Percentiles rank a stretch among this genome's conserved stretches.
Evolutionary conservation across 2,888 invertebrate species (phyloP).

Genomic region (Rhamphomyia laevipes): DNA sequence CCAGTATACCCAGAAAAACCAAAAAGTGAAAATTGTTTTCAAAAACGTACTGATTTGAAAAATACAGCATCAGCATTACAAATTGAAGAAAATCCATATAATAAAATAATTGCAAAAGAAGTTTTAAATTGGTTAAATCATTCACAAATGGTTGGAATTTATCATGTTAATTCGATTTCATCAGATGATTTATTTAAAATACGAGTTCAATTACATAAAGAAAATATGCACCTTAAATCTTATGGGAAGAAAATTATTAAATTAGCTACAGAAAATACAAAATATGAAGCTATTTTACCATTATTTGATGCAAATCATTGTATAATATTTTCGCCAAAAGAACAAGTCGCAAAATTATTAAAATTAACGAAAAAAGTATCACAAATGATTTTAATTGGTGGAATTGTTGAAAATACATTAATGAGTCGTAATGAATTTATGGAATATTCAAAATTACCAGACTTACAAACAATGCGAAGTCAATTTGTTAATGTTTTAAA

Average conservation of each 20-base stretch:
- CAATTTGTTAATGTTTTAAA: conserved; percentile 58
- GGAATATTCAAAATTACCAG: conserved; percentile 51
- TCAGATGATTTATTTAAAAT: conserved; percentile 53
- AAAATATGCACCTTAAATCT: conserved; percentile 55
- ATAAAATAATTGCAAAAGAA: conserved; percentile 59
- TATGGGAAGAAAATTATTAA: conserved; percentile 54
- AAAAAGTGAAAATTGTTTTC: conserved; percentile 43
- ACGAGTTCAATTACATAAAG: conserved; percentile 48
- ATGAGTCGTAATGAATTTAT: conserved; percentile 57
- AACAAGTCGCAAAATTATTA: conserved; percentile 47
- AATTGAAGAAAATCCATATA: conserved; percentile 54
- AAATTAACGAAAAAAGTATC: conserved; percentile 59
- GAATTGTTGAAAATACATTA: conserved; percentile 57
- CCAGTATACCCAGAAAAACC: conserved; percentile 48
- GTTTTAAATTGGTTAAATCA: conserved; percentile 55
- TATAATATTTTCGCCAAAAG: conserved; percentile 58
- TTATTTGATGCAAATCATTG: conserved; percentile 53
- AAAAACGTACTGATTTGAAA: conserved; percentile 14
- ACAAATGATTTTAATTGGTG: conserved; percentile 61
- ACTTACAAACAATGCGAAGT: conserved; percentile 51
- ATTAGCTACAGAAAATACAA: conserved; percentile 53
- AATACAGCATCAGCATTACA: conserved; percentile 9
- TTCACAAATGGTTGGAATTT: conserved; percentile 58
- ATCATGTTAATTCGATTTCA: conserved; percentile 61
- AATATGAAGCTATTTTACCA: conserved; percentile 52